phyloP scores from a whole-genome alignment of 2,113 vertebrate genomes.

The Acinonyx jubatus region DNA sequence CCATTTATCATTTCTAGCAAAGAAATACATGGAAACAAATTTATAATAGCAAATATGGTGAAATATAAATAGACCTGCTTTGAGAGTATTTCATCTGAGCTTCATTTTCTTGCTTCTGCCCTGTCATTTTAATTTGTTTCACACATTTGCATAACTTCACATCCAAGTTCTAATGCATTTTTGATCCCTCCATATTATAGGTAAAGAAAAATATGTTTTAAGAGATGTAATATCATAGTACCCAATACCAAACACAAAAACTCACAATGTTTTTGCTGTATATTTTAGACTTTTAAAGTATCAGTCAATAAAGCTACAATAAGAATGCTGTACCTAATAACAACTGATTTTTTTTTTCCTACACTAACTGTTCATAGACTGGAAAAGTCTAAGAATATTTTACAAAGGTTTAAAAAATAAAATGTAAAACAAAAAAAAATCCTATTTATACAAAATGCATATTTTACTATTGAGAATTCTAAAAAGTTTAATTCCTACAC shows the following conservation, averaged over 20 bases:
- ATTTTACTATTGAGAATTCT: constrained; percentile 6
- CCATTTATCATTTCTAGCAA: constrained; percentile 30
- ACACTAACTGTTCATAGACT: constrained; percentile 22
- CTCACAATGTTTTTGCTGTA: not conserved
- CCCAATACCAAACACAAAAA: constrained; percentile 11
- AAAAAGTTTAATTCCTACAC: not conserved
- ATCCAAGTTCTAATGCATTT: constrained; percentile 27
- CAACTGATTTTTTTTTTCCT: constrained; percentile 10
- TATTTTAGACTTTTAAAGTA: constrained; percentile 47
- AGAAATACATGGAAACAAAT: constrained; percentile 33
- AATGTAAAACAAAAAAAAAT: not conserved
- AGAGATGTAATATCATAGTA: not conserved
- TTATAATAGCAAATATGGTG: constrained; percentile 45
- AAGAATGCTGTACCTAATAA: constrained; percentile 10
- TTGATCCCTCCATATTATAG: not conserved
- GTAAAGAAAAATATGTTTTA: constrained; percentile 17
- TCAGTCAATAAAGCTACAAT: not conserved
- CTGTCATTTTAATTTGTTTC: constrained; percentile 46
- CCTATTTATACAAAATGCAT: not conserved
- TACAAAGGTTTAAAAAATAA: constrained; percentile 2
- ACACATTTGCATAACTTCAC: constrained; percentile 3
- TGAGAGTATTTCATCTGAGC: constrained; percentile 39
- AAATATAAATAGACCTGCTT: constrained; percentile 31
- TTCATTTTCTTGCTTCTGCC: constrained; percentile 44
- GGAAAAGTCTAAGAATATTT: constrained; percentile 54